These are phyloP conservation scores for Trematomus bernacchii DNA, from an alignment of 2,797 vertebrate genomes.

Conservation along the genomic window DNA sequence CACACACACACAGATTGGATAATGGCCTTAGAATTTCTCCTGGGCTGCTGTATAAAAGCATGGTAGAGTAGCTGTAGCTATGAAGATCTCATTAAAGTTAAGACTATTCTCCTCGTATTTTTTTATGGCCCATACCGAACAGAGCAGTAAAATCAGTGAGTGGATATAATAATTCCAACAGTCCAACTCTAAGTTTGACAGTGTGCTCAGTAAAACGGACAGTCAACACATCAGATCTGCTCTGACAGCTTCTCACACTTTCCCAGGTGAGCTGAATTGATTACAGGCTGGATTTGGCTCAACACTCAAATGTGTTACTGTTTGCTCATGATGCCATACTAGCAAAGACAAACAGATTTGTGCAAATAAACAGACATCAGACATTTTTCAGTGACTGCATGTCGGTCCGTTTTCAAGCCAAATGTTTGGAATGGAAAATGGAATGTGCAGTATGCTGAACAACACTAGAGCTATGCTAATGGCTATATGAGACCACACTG, in stretches of 20 bases:
- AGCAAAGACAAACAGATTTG: too few species aligned
- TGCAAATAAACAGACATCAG: too few species aligned
- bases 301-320: background rate
- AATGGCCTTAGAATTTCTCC: conserved; percentile 12
- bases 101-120: conserved; percentile 26
- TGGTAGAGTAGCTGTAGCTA: conserved; percentile 10
- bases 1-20: conserved; percentile 21
- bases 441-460: too few species aligned
- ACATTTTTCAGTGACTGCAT: too few species aligned
- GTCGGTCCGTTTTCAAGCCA: too few species aligned
- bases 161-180: conserved; percentile 21
- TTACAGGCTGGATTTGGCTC: background rate
- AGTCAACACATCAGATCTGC: conserved; percentile 22
- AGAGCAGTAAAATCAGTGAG: conserved; percentile 53
- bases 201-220: conserved; percentile 30
- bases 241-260: conserved; percentile 25
- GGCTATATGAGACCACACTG: too few species aligned
- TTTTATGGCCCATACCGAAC: conserved; percentile 46
- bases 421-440: too few species aligned
- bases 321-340: too few species aligned
- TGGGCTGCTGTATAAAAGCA: conserved; percentile 17
- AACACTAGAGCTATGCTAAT: too few species aligned
- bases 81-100: conserved; percentile 29
- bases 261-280: conserved; percentile 33
- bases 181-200: conserved; percentile 6